Evolutionary conservation across 35 echinoderm and acorn worm genomes (phyloP), one percentile per base, ranked within the genome.

Genomic region (Lytechinus variegatus): DNA sequence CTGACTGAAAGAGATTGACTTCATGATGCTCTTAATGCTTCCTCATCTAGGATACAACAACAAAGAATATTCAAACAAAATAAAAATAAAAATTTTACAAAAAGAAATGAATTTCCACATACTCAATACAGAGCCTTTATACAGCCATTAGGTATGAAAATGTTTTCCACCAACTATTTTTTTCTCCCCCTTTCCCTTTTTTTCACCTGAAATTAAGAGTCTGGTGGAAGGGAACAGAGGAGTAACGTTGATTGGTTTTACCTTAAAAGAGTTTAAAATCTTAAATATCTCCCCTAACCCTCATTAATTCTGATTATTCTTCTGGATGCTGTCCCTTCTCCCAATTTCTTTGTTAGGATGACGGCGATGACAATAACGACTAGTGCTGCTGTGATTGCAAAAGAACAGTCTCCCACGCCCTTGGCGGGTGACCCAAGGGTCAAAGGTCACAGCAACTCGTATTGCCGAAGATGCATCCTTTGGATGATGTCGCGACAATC

Each of bases 401-500:
- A 29, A 90, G 28, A 11, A 54, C n/a, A 93, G 92, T 93, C 92
- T 53, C 92, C 92, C 53, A 27, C 92, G 52, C 11, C 9, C 52
- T 57, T 44, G 9, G 54, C 92, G 92, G 55, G 92, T 10, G 92
- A 93, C 92, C 53, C 93, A 29, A 21, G 24, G 94, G 94, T 94
- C 94, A 61, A 95, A 96, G 96, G 97, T 99, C 98, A 99, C 97
- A 99, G 97, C 91, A 99, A 88, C 95, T 99, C 98, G 89, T 99
- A 99, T 91, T 99, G 98, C 87, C 98, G 96, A 92, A 99, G 97
- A 95, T 99, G 98, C 98, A 99, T 99, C 96, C 98, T 95, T 91
- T 99, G 98, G 54, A 99, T 99, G 95, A 99, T 99, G 95, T 99
- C 98, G 61, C 98, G 98, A 87, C 98, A 99, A 86, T 99, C 98